A percentile compares a stretch with the other conserved stretches of the same genome.
Evolutionary conservation across 2,888 invertebrate species (phyloP).

Genomic region (Ditula angustiorana): DNA sequence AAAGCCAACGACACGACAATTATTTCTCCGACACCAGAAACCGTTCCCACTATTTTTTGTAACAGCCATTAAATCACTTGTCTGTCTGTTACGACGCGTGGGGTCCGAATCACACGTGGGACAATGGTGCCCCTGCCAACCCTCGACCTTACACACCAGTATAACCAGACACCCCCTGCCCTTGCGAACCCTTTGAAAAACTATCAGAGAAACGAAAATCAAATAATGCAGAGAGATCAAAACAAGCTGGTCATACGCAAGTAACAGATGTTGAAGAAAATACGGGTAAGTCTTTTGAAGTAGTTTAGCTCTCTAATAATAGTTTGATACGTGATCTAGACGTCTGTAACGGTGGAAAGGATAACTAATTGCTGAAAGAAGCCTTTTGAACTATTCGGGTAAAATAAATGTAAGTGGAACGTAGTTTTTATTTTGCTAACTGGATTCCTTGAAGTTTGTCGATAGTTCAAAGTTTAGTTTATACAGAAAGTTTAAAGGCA

Average conservation of each 20-base stretch:
- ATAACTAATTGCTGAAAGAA: constrained; percentile 28
- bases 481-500: neutral
- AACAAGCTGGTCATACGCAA: constrained; percentile 48
- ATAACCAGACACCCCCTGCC: constrained; percentile 48
- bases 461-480: neutral
- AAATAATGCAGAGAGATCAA: constrained; percentile 49
- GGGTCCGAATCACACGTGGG: constrained; percentile 76
- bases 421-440: neutral
- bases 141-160: constrained; percentile 53
- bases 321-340: constrained; percentile 60
- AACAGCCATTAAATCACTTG: constrained; percentile 78
- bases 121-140: constrained; percentile 64
- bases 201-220: constrained; percentile 38
- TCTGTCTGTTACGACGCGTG: constrained; percentile 69
- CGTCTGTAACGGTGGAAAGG: constrained; percentile 44
- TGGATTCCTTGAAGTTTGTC: neutral
- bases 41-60: constrained; percentile 56
- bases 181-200: constrained; percentile 33
- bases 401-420: constrained; percentile 2
- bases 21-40: constrained; percentile 26
- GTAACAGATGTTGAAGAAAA: constrained; percentile 68
- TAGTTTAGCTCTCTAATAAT: constrained; percentile 68
- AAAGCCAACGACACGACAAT: constrained; percentile 31
- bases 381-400: neutral
- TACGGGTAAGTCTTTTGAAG: constrained; percentile 67